Conservation (phyloP, 2,113 vertebrate genomes). For the Centrocercus urophasianus region DNA sequence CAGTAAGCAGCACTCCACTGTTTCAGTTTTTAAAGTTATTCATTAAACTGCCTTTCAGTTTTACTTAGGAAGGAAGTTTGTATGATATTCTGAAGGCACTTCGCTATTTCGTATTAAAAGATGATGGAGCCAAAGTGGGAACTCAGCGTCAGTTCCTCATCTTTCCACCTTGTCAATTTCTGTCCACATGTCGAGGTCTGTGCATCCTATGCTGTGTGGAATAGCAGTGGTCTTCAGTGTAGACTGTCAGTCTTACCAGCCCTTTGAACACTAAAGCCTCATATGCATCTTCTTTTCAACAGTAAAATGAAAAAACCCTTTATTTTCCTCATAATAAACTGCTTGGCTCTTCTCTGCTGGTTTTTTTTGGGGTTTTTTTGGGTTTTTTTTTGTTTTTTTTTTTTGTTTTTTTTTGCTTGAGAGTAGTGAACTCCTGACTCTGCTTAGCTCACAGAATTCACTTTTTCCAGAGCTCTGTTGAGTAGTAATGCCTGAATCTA, state of each 20-base stretch:
- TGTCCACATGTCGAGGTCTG: not conserved
- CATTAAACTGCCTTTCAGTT: not conserved
- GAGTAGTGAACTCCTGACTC: not conserved
- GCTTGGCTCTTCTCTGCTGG: not conserved
- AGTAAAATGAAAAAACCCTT: not conserved
- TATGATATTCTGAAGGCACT: not conserved
- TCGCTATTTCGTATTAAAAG: not conserved
- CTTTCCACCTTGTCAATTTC: not conserved
- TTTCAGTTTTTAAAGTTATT: not conserved
- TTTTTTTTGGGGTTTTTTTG: not conserved
- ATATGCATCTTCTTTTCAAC: not conserved
- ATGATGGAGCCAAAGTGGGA: not conserved
- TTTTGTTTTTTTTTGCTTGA: not conserved
- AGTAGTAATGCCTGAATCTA: not conserved
- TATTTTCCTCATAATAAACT: not conserved
- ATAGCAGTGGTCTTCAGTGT: not conserved
- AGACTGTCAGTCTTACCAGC: not conserved
- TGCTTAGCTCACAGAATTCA: not conserved
- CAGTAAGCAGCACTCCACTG: not conserved
- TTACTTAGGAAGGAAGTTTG: not conserved
- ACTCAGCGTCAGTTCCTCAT: not conserved
- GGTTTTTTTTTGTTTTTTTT: not conserved
- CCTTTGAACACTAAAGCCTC: not conserved
- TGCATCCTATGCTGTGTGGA: not conserved
- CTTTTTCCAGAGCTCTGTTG: not conserved